Evolutionary conservation across 2,113 vertebrate genomes (phyloP), one percentile per base, ranked within the genome.

Genomic region (Pteruthius melanotis): DNA sequence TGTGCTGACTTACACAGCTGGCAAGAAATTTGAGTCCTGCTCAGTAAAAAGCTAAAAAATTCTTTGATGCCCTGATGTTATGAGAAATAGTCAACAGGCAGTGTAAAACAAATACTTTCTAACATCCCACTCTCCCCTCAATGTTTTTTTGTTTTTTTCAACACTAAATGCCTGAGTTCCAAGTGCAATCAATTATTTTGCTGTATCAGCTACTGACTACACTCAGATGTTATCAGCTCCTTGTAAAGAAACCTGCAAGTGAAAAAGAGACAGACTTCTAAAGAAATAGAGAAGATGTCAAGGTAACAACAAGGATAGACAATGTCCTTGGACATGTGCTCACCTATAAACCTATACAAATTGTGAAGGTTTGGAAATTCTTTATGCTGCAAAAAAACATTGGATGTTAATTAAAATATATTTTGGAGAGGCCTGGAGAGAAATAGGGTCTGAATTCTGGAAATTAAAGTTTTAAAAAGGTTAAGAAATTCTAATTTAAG

Each of bases 401-500:
- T 27, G 13, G 18, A 54, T 76, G 66, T 65, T 37, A 85, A 68
- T 52, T 27, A 54, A 80, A 83, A 6, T 13, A n/a, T 39, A 30
- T 77, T 84, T 89, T 70, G 56, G 17, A 18, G 6, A 8, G 9
- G 2, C 4, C 33, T 76, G 42, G 24, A 59, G 11, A 76, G 11
- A 93, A 83, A 72, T 4, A 39, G 18, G 57, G 11, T 37, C 23
- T 44, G 30, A 47, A 53, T 69, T 76, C 20, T 64, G 49, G 21
- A 74, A 92, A 53, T 24, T 18, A 50, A 89, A 70, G 26, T 78
- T 95, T 94, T 59, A 1, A 54, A 89, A 80, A 88, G 5, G n/a
- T 90, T 93, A 77, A 27, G 6, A 95, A 95, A 85, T 90, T 95
- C 23, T 90, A 85, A 91, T 68, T 7, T 68, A 89, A 89, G 39